Evolutionary conservation across 1,140 invertebrate genomes (phyloP).

Genomic region (Drosophila melanogaster): DNA sequence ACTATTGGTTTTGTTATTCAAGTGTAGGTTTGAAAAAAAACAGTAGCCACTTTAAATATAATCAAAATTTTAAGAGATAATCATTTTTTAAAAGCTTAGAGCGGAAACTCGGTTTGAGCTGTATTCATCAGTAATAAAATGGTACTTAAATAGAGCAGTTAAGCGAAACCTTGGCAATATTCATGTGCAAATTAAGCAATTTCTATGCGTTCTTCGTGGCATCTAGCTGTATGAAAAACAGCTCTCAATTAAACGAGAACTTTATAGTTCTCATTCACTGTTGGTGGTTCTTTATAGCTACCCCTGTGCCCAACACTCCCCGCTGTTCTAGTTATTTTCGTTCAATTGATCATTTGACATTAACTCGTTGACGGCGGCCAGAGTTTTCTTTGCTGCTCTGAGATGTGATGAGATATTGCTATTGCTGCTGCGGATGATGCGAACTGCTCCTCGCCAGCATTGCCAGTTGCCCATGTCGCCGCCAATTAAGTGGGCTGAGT

Average conservation of each 20-base stretch:
- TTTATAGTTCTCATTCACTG: constrained; percentile 47
- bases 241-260: constrained; percentile 45
- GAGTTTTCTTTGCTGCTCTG: constrained; percentile 29
- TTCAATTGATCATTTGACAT: constrained; percentile 80
- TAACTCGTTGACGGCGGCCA: constrained; percentile 53
- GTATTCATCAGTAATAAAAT: constrained; percentile 3
- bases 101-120: neutral
- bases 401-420: constrained; percentile 23
- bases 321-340: constrained; percentile 61
- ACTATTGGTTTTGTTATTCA: neutral
- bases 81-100: too few species aligned
- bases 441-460: constrained; percentile 40
- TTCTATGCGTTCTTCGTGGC: neutral
- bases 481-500: constrained; percentile 57
- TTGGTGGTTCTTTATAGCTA: constrained; percentile 20
- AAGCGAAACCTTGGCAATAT: constrained; percentile 7
- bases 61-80: too few species aligned
- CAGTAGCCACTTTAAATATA: neutral
- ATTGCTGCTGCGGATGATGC: constrained; percentile 12
- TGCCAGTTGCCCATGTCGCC: constrained; percentile 54
- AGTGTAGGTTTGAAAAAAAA: neutral
- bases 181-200: constrained; percentile 18
- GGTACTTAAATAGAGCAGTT: constrained; percentile 10
- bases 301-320: constrained; percentile 15
- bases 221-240: constrained; percentile 10